phyloP scores from a whole-genome alignment of 2,113 vertebrate genomes.

The Mustelus asterias region DNA sequence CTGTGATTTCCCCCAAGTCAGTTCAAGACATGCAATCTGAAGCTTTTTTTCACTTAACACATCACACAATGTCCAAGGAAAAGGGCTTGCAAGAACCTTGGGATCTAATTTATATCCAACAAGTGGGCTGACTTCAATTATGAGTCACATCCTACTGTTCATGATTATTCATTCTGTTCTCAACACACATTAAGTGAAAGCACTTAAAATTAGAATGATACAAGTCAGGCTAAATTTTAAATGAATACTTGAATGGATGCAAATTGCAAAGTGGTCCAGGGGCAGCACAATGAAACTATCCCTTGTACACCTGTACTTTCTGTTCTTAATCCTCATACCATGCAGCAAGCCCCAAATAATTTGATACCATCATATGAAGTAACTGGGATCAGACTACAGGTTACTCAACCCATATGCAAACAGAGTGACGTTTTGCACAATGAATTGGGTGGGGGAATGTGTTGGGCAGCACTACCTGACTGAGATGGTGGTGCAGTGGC shows the following conservation, averaged over 20 bases:
- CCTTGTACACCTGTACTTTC: neutral
- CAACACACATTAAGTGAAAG: neutral
- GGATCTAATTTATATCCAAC: neutral
- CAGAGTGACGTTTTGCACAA: neutral
- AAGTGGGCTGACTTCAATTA: neutral
- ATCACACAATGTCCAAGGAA: neutral
- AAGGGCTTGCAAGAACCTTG: neutral
- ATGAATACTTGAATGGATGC: neutral
- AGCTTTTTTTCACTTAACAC: neutral
- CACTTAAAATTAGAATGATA: neutral
- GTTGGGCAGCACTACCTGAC: neutral
- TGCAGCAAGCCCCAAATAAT: neutral
- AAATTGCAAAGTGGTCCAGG: neutral
- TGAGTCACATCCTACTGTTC: neutral
- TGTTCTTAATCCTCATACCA: neutral
- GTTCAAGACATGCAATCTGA: neutral
- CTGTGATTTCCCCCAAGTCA: neutral
- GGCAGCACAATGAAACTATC: neutral
- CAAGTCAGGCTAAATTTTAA: neutral
- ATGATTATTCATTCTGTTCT: neutral
- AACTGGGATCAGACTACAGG: neutral
- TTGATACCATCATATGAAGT: neutral
- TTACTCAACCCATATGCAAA: neutral
- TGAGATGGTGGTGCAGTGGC: neutral
- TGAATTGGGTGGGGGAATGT: neutral